A percentile compares a stretch with the other conserved stretches of the same genome.
These are phyloP conservation scores for Labia minor DNA, from an alignment of 2,888 invertebrate genomes.

Conservation along the genomic window DNA sequence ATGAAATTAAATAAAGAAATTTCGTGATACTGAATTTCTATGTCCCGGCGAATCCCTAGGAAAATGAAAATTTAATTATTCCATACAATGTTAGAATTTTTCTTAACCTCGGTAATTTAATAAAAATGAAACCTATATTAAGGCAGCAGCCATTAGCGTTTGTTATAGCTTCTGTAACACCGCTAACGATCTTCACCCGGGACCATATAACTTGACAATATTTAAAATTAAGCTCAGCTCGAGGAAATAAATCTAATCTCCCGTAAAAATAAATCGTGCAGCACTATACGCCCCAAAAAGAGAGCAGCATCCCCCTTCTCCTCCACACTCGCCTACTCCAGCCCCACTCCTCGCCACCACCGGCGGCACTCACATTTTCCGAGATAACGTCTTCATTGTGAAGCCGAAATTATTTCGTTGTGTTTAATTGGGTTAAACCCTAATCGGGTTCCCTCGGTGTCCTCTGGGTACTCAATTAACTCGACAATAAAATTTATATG, in stretches of 20 bases:
- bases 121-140: neutral
- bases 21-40: too few species aligned
- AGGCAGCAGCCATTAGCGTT: slow-evolving; percentile 1
- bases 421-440: slow-evolving; percentile 7
- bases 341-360: neutral
- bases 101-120: neutral
- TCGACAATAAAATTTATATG: slow-evolving; percentile 13
- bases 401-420: slow-evolving; percentile 1
- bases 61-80: too few species aligned
- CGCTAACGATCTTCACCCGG: slow-evolving; percentile 8
- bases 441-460: slow-evolving; percentile 3
- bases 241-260: slow-evolving; percentile 13
- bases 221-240: slow-evolving; percentile 4
- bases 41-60: too few species aligned
- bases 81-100: too few species aligned
- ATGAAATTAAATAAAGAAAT: too few species aligned
- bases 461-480: slow-evolving; percentile 13
- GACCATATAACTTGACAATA: slow-evolving; percentile 13
- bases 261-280: slow-evolving; percentile 8
- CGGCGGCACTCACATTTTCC: slow-evolving; percentile 1
- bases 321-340: neutral
- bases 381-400: slow-evolving; percentile 13
- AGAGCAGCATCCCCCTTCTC: neutral
- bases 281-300: neutral
- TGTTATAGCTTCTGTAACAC: slow-evolving; percentile 13